Evolutionary conservation across 2,888 invertebrate species (phyloP).

Genomic region (Tuta absoluta): DNA sequence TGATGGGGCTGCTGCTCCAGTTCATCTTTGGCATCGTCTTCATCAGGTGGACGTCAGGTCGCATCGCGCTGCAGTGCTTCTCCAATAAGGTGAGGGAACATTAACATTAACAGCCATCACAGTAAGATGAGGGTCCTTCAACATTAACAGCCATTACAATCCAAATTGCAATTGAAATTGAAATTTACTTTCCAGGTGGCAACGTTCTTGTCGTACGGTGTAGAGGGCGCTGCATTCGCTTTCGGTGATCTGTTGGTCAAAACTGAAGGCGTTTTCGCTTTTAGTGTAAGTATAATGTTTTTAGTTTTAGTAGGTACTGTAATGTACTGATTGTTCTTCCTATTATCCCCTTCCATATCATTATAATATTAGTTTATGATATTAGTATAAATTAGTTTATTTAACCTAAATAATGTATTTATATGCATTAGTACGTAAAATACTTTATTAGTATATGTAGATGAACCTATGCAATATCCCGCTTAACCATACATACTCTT

Average conservation of each 20-base stretch:
- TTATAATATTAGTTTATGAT: too few relatives aligned
- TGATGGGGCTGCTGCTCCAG: conserved; percentile 91
- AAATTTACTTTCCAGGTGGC: conserved; percentile 72
- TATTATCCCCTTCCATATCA: too few relatives aligned
- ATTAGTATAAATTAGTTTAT: too few relatives aligned
- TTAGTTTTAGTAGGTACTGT: too few relatives aligned
- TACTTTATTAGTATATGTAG: too few relatives aligned
- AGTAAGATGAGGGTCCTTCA: background rate
- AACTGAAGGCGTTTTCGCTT: conserved; percentile 87
- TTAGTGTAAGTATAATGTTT: conserved; percentile 83
- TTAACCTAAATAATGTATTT: too few relatives aligned
- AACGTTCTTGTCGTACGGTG: conserved; percentile 89
- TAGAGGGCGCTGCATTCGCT: conserved; percentile 91
- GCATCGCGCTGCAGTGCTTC: conserved; percentile 85
- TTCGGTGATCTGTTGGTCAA: conserved; percentile 87
- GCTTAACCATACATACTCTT: too few relatives aligned
- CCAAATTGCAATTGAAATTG: too few relatives aligned
- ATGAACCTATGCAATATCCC: too few relatives aligned
- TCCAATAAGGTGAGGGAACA: conserved; percentile 80
- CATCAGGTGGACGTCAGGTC: conserved; percentile 91
- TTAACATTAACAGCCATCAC: background rate
- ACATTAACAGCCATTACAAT: too few relatives aligned
- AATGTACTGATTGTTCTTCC: too few relatives aligned
- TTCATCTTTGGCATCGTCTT: conserved; percentile 92
- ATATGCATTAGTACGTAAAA: too few relatives aligned